A percentile compares a stretch with the other conserved stretches of the same genome.
Conservation (phyloP, 2,888 invertebrate species). For the Corbicula japonica region DNA sequence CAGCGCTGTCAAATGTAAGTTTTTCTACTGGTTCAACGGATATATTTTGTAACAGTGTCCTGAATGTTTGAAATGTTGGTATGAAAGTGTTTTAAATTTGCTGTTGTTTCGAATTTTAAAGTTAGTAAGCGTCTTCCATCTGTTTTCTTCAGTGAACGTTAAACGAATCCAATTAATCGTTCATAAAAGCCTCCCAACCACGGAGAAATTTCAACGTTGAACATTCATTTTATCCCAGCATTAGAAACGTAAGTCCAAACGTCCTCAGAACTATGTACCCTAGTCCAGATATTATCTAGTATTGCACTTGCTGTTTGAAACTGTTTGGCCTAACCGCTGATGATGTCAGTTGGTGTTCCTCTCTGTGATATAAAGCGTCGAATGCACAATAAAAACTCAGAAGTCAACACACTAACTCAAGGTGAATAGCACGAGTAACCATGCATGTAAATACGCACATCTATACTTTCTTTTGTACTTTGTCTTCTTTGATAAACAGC, state of each 20-base stretch:
- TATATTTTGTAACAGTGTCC: too few relatives aligned
- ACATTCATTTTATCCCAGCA: constrained; percentile 30
- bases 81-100: too few relatives aligned
- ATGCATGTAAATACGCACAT: constrained; percentile 45
- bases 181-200: constrained; percentile 50
- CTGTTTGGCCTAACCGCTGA: constrained; percentile 37
- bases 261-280: constrained; percentile 7
- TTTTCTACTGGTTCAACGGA: too few relatives aligned
- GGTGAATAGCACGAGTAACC: constrained; percentile 34
- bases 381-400: constrained; percentile 27
- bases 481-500: constrained; percentile 10
- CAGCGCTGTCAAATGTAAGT: too few relatives aligned
- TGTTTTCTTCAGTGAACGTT: constrained; percentile 31
- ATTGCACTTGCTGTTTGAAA: constrained; percentile 33
- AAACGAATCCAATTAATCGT: constrained; percentile 37
- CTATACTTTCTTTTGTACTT: constrained; percentile 31
- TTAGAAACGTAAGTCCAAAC: constrained; percentile 22
- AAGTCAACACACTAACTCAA: constrained; percentile 25
- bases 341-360: constrained; percentile 9
- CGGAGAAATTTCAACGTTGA: constrained; percentile 38
- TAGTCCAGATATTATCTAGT: constrained; percentile 13
- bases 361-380: constrained; percentile 31
- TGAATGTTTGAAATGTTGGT: too few relatives aligned
- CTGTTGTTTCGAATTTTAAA: too few relatives aligned
- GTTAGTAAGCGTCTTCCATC: constrained; percentile 23